Evolutionary conservation across 2,888 invertebrate genomes (phyloP).

Genomic region (Drosophila formosana): DNA sequence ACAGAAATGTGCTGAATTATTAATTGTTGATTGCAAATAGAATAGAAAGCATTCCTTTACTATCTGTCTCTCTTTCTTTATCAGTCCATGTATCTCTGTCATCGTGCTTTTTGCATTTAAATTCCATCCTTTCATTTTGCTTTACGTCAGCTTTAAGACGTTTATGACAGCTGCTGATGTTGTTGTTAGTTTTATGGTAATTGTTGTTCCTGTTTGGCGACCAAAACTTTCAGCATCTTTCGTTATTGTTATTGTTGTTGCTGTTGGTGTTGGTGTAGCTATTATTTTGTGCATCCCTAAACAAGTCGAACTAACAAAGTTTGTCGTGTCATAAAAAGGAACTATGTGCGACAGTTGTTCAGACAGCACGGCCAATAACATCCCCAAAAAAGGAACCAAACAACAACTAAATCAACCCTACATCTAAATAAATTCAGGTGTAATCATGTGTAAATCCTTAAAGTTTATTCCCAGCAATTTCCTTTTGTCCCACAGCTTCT

Average conservation of each 20-base stretch:
- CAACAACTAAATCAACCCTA: conserved; percentile 45
- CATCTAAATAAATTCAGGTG: conserved; percentile 54
- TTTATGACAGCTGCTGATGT: conserved; percentile 42
- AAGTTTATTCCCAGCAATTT: conserved; percentile 56
- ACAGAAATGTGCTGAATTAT: conserved; percentile 33
- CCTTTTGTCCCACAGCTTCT: conserved; percentile 14
- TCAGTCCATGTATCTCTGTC: background rate
- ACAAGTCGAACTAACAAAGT: conserved; percentile 44
- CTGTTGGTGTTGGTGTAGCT: conserved; percentile 24
- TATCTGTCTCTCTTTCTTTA: background rate
- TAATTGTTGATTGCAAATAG: conserved; percentile 10
- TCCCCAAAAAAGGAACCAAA: conserved; percentile 7
- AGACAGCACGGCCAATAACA: conserved; percentile 37
- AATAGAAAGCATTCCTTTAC: background rate
- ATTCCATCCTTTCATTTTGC: background rate
- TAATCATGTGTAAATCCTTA: conserved; percentile 71
- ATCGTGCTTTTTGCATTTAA: background rate
- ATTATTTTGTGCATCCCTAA: conserved; percentile 30
- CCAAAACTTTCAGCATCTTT: conserved; percentile 14
- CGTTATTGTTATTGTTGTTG: conserved; percentile 17
- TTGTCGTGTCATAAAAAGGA: conserved; percentile 43
- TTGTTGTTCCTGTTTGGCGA: conserved; percentile 11
- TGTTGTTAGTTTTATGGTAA: conserved; percentile 41
- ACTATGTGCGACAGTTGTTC: conserved; percentile 49
- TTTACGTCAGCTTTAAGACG: conserved; percentile 33